These are phyloP conservation scores for Ganaspis sp. DNA, from an alignment of 1,140 invertebrate species.

Conservation along the genomic window DNA sequence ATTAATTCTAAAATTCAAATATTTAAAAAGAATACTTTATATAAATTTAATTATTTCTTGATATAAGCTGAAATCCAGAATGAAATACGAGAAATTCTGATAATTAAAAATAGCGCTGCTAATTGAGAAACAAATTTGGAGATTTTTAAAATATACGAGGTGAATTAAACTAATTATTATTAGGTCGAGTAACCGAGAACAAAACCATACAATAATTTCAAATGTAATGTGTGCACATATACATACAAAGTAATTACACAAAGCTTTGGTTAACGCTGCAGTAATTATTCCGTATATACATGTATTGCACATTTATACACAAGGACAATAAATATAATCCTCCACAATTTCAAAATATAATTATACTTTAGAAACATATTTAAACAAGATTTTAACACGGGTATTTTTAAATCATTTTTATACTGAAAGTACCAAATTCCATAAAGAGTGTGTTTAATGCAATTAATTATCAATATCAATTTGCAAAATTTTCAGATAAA, in stretches of 20 bases:
- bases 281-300: slow-evolving; percentile 3
- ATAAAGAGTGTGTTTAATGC: too few relatives aligned
- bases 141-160: background rate
- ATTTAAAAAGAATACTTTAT: too few relatives aligned
- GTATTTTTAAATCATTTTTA: slow-evolving; percentile 32
- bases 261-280: slow-evolving; percentile 9
- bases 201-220: background rate
- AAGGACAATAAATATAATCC: too few relatives aligned
- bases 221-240: background rate
- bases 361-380: slow-evolving; percentile 32
- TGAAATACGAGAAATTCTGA: background rate
- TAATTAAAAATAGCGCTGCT: slow-evolving; percentile 9
- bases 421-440: too few relatives aligned
- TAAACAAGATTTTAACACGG: slow-evolving; percentile 28
- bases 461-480: too few relatives aligned
- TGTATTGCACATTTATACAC: background rate
- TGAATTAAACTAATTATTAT: slow-evolving; percentile 14
- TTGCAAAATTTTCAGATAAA: too few relatives aligned
- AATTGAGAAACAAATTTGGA: background rate
- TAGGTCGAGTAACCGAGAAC: background rate
- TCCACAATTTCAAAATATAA: slow-evolving; percentile 34
- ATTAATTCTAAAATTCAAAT: too few relatives aligned
- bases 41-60: too few relatives aligned
- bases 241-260: background rate
- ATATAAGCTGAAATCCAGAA: too few relatives aligned